Percentiles rank a stretch among this genome's conserved stretches.
These are phyloP conservation scores for Mus caroli DNA, from an alignment of 2,797 vertebrate species.

Conservation along the genomic window DNA sequence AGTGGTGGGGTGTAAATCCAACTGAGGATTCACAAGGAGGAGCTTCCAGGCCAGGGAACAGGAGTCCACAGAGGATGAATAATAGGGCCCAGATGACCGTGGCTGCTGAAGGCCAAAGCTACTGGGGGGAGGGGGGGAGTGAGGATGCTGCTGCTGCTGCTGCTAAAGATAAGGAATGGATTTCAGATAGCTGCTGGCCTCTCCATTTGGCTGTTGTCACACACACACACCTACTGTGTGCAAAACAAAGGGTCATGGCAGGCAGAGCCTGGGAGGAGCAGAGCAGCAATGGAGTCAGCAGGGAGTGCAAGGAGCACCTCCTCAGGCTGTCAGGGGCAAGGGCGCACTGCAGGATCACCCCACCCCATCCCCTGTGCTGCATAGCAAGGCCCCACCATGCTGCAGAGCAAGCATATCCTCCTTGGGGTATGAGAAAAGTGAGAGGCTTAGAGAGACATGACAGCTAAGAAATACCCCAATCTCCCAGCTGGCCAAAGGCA, in stretches of 20 bases:
- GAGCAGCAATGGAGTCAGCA: background rate
- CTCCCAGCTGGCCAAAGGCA: background rate
- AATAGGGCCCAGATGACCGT: conserved; percentile 76
- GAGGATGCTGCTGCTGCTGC: background rate
- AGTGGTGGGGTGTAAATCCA: background rate
- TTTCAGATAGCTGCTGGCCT: background rate
- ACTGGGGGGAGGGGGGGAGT: background rate
- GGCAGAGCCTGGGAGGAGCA: background rate
- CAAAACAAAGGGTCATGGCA: background rate
- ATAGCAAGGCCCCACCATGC: no score
- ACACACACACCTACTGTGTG: background rate
- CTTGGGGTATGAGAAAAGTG: background rate
- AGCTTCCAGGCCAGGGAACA: background rate
- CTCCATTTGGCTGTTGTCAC: background rate
- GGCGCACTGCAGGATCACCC: background rate
- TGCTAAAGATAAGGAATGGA: conserved; percentile 75
- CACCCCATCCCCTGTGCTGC: fast-evolving
- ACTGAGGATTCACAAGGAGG: background rate
- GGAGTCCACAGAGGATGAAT: conserved; percentile 6
- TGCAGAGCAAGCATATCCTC: background rate
- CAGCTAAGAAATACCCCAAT: background rate
- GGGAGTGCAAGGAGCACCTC: background rate
- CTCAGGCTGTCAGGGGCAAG: background rate
- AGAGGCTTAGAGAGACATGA: background rate
- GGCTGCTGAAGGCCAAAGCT: background rate